Conservation (phyloP, 2,797 vertebrate species). For the Triplophysa yarkandensis region DNA sequence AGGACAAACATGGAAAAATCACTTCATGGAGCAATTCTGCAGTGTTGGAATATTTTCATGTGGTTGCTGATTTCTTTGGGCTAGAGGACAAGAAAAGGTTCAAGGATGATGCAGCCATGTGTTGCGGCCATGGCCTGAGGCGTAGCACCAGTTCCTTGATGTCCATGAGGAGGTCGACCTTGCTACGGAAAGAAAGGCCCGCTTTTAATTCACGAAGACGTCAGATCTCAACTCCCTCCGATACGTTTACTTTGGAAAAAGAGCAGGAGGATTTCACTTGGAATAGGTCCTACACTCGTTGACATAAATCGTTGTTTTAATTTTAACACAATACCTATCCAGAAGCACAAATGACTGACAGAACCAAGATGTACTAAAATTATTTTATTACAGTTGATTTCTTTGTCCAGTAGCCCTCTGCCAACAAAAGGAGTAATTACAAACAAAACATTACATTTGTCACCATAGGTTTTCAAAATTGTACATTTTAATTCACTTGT, state of each 20-base stretch:
- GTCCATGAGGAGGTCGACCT: constrained; percentile 54
- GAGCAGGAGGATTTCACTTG: constrained; percentile 75
- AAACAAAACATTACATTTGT: constrained; percentile 99
- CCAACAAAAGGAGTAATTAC: constrained; percentile 98
- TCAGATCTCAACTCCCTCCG: constrained; percentile 21
- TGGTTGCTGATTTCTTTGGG: constrained; percentile 81
- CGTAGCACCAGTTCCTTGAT: constrained; percentile 46
- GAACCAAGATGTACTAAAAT: constrained; percentile 90
- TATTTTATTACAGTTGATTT: constrained; percentile 99
- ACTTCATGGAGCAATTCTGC: constrained; percentile 80
- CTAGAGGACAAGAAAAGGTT: constrained; percentile 71
- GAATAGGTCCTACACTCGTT: constrained; percentile 87
- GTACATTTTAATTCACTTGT: constrained; percentile 77
- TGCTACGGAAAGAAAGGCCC: constrained; percentile 62
- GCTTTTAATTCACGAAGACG: constrained; percentile 19
- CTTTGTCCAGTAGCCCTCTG: constrained; percentile 97
- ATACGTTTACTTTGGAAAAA: constrained; percentile 48
- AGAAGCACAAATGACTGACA: constrained; percentile 15
- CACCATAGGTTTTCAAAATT: constrained; percentile 78
- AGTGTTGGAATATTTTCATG: constrained; percentile 81
- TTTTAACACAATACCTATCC: too few species aligned
- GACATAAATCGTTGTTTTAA: too few species aligned
- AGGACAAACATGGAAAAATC: constrained; percentile 12
- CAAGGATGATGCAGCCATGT: constrained; percentile 46
- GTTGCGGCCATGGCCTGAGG: constrained; percentile 42